Evolutionary conservation across 1,140 invertebrate genomes (phyloP), one percentile per base, ranked within the genome.

Genomic region (Microplitis mediator): DNA sequence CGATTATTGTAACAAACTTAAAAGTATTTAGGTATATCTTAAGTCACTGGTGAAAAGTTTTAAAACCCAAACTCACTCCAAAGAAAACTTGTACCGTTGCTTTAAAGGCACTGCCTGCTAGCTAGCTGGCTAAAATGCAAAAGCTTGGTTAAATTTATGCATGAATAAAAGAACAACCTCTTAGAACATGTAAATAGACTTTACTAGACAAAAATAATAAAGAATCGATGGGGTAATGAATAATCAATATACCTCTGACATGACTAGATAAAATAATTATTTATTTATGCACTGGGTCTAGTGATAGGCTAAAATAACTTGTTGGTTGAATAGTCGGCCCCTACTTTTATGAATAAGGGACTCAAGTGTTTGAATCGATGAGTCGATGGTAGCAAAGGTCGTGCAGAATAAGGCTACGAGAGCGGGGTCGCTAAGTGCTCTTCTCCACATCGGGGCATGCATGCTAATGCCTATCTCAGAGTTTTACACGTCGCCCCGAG

Each of bases 401-500:
- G 23, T 58, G 31, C 8, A 31, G 16, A 23, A 31, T 6, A 23
- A 31, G 23, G 16, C 14, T 23, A 23, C 23, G 23, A 23, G 23
- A 23, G 14, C 4, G 16, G 56, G 23, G 56, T 58, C 76, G 77
- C 76, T 84, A 84, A 84, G 83, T 83, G 80, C 77, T 74, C 73
- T 45, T 45, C 5, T 45, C 3, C 6, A 76, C 62, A 75, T 68
- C 80, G 80, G 81, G 78, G 80, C 82, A 83, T 84, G 83, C 82
- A 84, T 84, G 80, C 78, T 83, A 84, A 84, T 83, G 79, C 76
- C 74, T 76, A 79, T 83, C 81, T 84, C 39, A 81, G 74, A 69
- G 71, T 66, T 75, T 81, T 77, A 78, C 73, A 63, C 73, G 13
- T 32, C 32, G 72, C 74, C 71, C 68, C 58, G 56, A 74, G 73